Percentiles rank a stretch among this genome's conserved stretches.
phyloP scores from a whole-genome alignment of 2,113 vertebrate genomes.

The Megaceryle maxima region DNA sequence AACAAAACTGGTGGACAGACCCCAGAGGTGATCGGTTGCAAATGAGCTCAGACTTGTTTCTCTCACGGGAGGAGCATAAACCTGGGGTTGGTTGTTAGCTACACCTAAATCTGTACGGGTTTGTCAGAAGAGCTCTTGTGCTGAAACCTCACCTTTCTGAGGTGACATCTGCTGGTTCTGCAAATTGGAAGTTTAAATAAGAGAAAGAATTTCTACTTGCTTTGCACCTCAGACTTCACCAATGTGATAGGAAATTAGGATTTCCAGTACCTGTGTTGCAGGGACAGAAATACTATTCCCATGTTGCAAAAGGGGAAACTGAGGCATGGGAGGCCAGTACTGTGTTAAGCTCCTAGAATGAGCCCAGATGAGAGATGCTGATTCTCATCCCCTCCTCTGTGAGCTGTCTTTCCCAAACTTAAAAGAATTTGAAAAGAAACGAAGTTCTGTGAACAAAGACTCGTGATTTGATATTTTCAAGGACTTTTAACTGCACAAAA shows the following conservation, averaged over 20 bases:
- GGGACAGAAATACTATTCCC: not conserved
- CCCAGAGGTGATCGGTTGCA: not conserved
- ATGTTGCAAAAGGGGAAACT: not conserved
- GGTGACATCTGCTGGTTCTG: not conserved
- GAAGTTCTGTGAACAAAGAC: not conserved
- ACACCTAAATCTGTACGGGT: not conserved
- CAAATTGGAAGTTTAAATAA: not conserved
- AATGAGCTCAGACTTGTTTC: not conserved
- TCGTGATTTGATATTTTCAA: not conserved
- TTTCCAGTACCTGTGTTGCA: not conserved
- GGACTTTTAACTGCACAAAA: not conserved
- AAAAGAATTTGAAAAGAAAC: not conserved
- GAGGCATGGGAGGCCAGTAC: not conserved
- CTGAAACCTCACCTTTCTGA: not conserved
- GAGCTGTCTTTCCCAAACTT: not conserved
- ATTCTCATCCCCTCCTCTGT: not conserved
- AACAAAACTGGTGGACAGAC: not conserved
- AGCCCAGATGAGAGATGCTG: not conserved
- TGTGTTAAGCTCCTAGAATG: not conserved
- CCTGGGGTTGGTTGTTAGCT: not conserved
- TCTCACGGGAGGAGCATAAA: not conserved
- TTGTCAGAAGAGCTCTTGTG: not conserved
- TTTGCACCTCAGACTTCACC: not conserved
- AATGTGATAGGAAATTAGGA: fast-evolving
- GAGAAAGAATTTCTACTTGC: not conserved